phyloP scores from a whole-genome alignment of 2,888 invertebrate genomes.

The Stenodera caucasica region DNA sequence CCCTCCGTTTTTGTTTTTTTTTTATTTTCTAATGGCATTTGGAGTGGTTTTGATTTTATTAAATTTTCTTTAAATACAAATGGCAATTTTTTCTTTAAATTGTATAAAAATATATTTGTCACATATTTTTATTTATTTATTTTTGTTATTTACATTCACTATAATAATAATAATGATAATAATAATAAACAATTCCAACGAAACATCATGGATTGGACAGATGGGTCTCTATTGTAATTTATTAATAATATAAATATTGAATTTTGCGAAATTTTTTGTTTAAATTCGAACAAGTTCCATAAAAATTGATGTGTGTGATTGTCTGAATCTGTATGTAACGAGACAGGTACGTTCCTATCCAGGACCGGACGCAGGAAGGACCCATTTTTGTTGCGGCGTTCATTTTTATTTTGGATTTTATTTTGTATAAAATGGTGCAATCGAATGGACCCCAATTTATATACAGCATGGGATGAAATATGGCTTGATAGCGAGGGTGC shows the following conservation, averaged over 20 bases:
- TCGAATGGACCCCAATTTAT: slow-evolving; percentile 55
- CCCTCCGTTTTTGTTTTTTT: slow-evolving; percentile 9
- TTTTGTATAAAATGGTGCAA: slow-evolving; percentile 53
- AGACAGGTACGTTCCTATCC: slow-evolving; percentile 49
- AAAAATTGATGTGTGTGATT: too few species aligned
- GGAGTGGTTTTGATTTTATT: slow-evolving; percentile 5
- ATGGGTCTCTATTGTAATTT: not conserved
- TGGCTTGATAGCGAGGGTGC: slow-evolving; percentile 38
- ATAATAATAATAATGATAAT: too few species aligned
- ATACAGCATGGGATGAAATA: slow-evolving; percentile 52
- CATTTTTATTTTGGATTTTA: not conserved
- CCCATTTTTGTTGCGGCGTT: slow-evolving; percentile 32
- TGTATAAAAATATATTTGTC: slow-evolving; percentile 8
- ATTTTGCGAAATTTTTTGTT: too few species aligned
- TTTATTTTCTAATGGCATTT: not conserved
- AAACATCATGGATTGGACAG: not conserved
- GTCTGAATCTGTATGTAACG: slow-evolving; percentile 31
- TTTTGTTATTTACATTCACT: slow-evolving; percentile 1
- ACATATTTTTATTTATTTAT: slow-evolving; percentile 4
- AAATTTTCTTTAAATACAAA: not conserved
- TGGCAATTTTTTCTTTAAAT: slow-evolving; percentile 1
- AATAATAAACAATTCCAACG: not conserved
- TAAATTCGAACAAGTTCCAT: not conserved
- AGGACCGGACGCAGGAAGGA: slow-evolving; percentile 49
- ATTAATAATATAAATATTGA: too few species aligned